Conservation (phyloP, 1,140 invertebrate species). For the Pseudoatta argentina region DNA sequence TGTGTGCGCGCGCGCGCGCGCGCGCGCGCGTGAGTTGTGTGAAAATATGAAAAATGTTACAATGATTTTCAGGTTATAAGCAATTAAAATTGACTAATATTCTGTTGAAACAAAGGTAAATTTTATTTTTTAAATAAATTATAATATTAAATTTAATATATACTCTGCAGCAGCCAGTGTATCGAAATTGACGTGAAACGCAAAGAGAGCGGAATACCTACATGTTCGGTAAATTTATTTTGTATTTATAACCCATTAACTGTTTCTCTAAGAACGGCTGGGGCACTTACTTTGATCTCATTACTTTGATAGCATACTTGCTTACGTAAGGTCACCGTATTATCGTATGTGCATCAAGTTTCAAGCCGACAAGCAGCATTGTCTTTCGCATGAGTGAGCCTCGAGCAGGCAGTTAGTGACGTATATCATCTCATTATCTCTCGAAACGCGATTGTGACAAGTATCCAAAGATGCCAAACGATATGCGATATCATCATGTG, state of each 20-base stretch:
- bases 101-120: constrained; percentile 13
- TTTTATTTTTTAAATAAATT: constrained; percentile 3
- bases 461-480: background rate
- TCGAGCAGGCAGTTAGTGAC: background rate
- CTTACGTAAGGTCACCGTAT: background rate
- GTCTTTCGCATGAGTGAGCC: background rate
- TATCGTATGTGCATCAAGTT: background rate
- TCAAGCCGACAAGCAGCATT: background rate
- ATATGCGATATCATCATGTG: background rate
- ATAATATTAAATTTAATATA: constrained; percentile 20
- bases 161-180: background rate
- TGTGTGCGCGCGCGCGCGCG: too few species aligned
- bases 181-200: background rate
- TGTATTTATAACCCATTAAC: background rate
- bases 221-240: background rate
- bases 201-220: background rate
- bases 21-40: too few species aligned
- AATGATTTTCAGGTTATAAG: background rate
- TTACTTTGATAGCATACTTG: background rate
- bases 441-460: background rate
- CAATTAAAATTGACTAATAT: constrained; percentile 19
- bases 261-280: background rate
- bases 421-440: constrained; percentile 6
- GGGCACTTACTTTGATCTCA: background rate
- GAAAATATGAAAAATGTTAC: constrained; percentile 5